A percentile compares a stretch with the other conserved stretches of the same genome.
These are phyloP conservation scores for Oreochromis aureus DNA, from an alignment of 2,113 vertebrate genomes.

Conservation along the genomic window DNA sequence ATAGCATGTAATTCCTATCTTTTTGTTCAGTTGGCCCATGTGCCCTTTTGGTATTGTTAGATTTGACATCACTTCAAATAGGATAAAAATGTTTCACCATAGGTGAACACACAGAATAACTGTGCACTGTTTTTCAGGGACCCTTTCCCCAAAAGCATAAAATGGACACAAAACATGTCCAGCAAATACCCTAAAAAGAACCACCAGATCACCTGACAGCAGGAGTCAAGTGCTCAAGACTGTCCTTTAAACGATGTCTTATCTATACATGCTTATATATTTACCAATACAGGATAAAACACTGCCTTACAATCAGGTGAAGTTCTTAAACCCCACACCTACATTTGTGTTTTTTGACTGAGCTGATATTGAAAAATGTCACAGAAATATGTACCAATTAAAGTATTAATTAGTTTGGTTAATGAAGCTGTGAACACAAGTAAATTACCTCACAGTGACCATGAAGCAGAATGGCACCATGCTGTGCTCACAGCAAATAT, in stretches of 20 bases:
- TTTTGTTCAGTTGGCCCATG: neutral
- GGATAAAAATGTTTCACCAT: neutral
- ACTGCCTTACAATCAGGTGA: neutral
- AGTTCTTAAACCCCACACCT: neutral
- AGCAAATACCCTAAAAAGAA: neutral
- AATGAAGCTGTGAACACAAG: neutral
- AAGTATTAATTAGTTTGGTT: conserved; percentile 10
- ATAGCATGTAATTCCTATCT: neutral
- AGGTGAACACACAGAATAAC: neutral
- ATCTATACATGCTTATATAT: neutral
- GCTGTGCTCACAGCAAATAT: neutral
- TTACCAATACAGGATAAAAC: neutral
- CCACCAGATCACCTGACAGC: neutral
- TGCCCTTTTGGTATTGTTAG: neutral
- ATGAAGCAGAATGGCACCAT: neutral
- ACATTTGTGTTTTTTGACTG: neutral
- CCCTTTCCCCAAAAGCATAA: neutral
- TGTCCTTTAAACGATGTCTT: neutral
- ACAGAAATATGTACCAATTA: neutral
- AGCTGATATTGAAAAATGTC: neutral
- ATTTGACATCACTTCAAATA: neutral
- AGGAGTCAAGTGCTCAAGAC: neutral
- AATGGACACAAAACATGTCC: neutral
- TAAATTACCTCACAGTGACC: neutral
- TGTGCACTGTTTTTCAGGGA: neutral